Evolutionary conservation across 1,140 invertebrate genomes (phyloP).

Genomic region (Streblospio benedicti): DNA sequence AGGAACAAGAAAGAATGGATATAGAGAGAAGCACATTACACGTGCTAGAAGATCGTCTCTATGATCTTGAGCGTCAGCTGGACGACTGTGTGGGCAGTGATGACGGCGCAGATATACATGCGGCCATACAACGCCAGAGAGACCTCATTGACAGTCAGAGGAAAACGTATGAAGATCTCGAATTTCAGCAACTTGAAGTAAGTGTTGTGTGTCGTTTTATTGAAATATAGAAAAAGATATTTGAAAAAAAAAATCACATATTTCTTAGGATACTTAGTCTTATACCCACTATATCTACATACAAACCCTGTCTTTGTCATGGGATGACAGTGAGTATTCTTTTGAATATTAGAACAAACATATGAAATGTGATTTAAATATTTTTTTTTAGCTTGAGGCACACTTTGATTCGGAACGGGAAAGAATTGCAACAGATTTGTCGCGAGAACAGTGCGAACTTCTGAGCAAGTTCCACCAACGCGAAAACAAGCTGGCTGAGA

Average conservation of each 20-base stretch:
- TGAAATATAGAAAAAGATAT: too few species aligned
- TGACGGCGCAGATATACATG: too few species aligned
- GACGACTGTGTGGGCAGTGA: too few species aligned
- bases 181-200: conserved; percentile 84
- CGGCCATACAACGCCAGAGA: too few species aligned
- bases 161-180: conserved; percentile 77
- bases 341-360: too few species aligned
- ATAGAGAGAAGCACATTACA: conserved; percentile 61
- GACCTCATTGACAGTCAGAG: conserved; percentile 52
- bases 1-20: conserved; percentile 60
- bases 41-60: conserved; percentile 56
- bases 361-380: not conserved
- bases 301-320: too few species aligned
- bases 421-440: conserved; percentile 26
- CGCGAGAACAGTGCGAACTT: conserved; percentile 31
- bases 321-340: too few species aligned
- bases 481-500: conserved; percentile 38
- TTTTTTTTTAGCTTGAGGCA: conserved; percentile 32
- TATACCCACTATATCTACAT: too few species aligned
- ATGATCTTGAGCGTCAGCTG: conserved; percentile 52
- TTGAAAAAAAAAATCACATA: too few species aligned
- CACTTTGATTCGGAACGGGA: conserved; percentile 41
- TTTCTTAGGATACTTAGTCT: too few species aligned
- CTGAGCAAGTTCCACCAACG: conserved; percentile 34
- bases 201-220: not conserved